phyloP scores from a whole-genome alignment of 2,888 invertebrate species.

The Drosophila quinaria region DNA sequence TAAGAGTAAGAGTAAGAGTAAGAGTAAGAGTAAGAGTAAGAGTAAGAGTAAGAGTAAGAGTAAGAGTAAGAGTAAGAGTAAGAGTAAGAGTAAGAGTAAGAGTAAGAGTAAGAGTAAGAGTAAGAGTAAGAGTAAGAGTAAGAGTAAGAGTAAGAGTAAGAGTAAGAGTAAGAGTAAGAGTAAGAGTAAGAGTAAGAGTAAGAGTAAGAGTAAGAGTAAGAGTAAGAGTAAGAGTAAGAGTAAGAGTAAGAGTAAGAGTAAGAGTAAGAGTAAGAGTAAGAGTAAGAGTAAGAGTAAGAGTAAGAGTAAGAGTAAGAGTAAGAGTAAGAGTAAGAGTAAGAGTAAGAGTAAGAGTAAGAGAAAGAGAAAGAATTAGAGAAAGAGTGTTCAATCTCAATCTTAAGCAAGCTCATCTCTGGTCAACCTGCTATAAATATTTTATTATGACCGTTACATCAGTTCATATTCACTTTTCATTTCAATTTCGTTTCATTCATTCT shows the following conservation, averaged over 20 bases:
- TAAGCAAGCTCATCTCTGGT: too few species aligned
- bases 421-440: conserved; percentile 47
- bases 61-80: not conserved
- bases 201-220: conserved; percentile 5
- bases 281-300: conserved; percentile 7
- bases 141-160: too few species aligned
- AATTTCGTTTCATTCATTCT: conserved; percentile 34
- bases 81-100: too few species aligned
- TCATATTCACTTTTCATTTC: conserved; percentile 57
- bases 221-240: conserved; percentile 2
- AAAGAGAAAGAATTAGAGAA: conserved; percentile 1
- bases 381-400: too few species aligned
- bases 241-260: conserved; percentile 7
- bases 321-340: conserved; percentile 4
- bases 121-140: too few species aligned
- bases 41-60: conserved; percentile 1
- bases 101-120: too few species aligned
- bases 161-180: conserved; percentile 2
- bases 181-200: conserved; percentile 6
- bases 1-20: conserved; percentile 1
- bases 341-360: conserved; percentile 5
- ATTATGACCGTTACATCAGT: conserved; percentile 45
- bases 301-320: conserved; percentile 8
- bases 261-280: conserved; percentile 6
- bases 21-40: not conserved